Base-by-base conservation (phyloP, 2,888 invertebrate genomes). In the Lottia scabra region DNA sequence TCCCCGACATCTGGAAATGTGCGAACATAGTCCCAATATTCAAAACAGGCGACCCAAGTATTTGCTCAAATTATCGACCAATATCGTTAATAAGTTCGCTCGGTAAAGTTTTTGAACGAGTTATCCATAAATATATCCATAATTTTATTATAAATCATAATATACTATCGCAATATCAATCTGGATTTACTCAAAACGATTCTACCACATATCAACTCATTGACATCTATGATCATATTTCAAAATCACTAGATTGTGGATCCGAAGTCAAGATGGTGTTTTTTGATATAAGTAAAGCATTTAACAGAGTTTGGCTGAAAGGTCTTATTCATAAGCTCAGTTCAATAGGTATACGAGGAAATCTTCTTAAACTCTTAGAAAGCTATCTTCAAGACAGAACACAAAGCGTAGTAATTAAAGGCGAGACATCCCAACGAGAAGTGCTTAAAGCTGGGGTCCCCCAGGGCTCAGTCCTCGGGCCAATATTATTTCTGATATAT, bases 381-480 rank as follows among this genome's bases (percentile, higher is more conserved):
- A 56, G 56, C 19, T 56, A 56, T 23, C 10, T 56, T 19, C 8
- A 8, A 8, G 12, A 56, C 19, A 56, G 56, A 56, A n/a, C 5
- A 56, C 56, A 56, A 56, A 8, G 56, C 19, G 56, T 56, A 56
- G n/a, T 56, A 23, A 56, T 56, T n/a, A 23, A 56, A n/a, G 56
- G 56, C n/a, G 56, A 19, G 19, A 19, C n/a, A 19, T 56, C 56
- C n/a, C 6, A n/a, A n/a, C 10, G 8, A 10, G n/a, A n/a, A 56
- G 19, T 23, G 56, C 6, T 56, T n/a, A n/a, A 56, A 19, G 56
- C 16, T 19, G 56, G 56, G n/a, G 56, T 56, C 19, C 56, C 56
- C n/a, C 56, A 56, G 56, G 56, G 56, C n/a, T 56, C 56, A 19
- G 56, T 56, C 19, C 56, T 56, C 56, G 56, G 56, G 13, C 56